Evolutionary conservation across 2,797 vertebrate species (phyloP).

Genomic region (Silurus aristotelis): DNA sequence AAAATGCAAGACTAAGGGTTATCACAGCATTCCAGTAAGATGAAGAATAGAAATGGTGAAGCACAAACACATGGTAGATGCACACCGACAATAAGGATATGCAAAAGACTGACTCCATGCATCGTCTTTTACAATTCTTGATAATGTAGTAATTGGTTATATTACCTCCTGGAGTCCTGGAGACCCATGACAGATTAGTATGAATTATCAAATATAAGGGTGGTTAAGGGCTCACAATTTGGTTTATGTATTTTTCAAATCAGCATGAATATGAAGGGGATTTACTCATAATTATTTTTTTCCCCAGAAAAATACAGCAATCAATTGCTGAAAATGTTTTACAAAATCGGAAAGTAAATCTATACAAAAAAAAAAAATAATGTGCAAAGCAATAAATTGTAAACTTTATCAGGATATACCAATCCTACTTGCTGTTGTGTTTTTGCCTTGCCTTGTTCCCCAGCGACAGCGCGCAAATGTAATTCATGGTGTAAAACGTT

Average conservation of each 20-base stretch:
- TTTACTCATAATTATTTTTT: neutral
- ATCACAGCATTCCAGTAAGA: neutral
- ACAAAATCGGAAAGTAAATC: too few species aligned
- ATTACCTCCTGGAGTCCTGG: neutral
- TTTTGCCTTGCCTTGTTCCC: neutral
- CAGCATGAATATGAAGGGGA: neutral
- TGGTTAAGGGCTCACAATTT: neutral
- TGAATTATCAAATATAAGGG: neutral
- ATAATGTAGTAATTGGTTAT: neutral
- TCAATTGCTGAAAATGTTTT: neutral
- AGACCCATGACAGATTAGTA: neutral
- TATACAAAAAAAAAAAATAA: neutral
- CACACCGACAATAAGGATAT: neutral
- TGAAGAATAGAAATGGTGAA: neutral
- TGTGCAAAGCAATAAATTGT: neutral
- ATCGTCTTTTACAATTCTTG: neutral
- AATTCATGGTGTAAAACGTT: neutral
- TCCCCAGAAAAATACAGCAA: neutral
- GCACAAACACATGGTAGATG: neutral
- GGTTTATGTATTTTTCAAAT: neutral
- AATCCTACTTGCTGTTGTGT: neutral
- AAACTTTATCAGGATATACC: neutral
- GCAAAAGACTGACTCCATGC: neutral
- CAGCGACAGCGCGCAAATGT: neutral
- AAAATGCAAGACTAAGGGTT: neutral